Conservation (phyloP, 2,113 vertebrate genomes). For the Vanacampus margaritifer region DNA sequence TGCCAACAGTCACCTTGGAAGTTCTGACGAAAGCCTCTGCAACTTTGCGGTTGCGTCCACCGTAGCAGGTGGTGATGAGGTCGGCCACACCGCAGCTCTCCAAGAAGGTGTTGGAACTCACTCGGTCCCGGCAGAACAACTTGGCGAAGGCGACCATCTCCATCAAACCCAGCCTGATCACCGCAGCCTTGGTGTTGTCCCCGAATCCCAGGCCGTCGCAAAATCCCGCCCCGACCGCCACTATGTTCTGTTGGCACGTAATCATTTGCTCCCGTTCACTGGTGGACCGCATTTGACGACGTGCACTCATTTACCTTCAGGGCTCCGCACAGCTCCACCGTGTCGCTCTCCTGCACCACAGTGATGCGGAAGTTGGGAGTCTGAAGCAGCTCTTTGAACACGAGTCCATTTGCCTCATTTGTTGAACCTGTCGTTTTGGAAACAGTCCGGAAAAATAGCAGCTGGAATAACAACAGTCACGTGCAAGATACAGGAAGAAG, state of each 20-base stretch:
- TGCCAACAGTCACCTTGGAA: conserved; percentile 68
- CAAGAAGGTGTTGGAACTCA: conserved; percentile 77
- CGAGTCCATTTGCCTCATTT: conserved; percentile 67
- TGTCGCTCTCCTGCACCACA: conserved; percentile 76
- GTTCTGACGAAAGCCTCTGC: conserved; percentile 81
- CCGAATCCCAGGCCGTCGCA: conserved; percentile 80
- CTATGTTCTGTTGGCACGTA: conserved; percentile 73
- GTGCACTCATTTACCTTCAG: conserved; percentile 71
- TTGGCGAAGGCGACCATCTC: conserved; percentile 85
- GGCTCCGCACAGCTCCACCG: conserved; percentile 84
- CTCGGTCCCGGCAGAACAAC: conserved; percentile 75
- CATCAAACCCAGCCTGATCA: conserved; percentile 86
- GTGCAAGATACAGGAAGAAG: background rate
- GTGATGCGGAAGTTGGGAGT: conserved; percentile 83
- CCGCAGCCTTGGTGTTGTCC: conserved; percentile 85
- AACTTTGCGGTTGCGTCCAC: conserved; percentile 81
- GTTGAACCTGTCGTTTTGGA: conserved; percentile 61
- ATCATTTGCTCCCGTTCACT: background rate
- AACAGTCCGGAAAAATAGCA: background rate
- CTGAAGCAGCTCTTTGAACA: conserved; percentile 84
- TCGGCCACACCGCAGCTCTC: conserved; percentile 87
- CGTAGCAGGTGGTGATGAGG: conserved; percentile 86
- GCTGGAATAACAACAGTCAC: background rate
- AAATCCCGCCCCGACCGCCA: conserved; percentile 83
- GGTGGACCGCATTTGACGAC: background rate